Conservation (phyloP, 2,888 invertebrate species). For the Stramonita haemastoma region DNA sequence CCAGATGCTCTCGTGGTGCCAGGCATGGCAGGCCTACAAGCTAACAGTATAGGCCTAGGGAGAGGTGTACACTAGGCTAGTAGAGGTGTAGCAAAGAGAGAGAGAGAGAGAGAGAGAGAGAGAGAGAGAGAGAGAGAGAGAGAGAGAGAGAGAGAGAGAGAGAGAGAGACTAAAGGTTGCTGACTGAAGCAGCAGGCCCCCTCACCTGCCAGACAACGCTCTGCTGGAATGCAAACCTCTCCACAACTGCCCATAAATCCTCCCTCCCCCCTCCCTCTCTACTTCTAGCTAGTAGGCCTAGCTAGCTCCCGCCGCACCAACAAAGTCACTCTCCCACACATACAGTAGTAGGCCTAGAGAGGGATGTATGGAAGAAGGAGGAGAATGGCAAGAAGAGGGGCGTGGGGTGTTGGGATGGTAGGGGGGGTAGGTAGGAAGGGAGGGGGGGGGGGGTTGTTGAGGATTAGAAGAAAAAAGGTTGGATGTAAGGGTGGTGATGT, state of each 20-base stretch:
- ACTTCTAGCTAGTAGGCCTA: no score
- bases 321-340: constrained; percentile 13
- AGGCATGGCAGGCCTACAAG: no score
- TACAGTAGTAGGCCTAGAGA: neutral
- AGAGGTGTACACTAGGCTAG: neutral
- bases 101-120: neutral
- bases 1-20: no score
- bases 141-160: neutral
- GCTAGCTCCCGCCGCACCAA: no score
- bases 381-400: neutral
- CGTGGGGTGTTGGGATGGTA: neutral
- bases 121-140: neutral
- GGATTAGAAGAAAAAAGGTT: neutral
- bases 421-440: neutral
- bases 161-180: neutral
- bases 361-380: neutral
- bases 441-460: neutral
- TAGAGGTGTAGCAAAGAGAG: neutral
- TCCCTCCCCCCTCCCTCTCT: no score
- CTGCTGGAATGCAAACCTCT: constrained; percentile 36
- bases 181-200: constrained; percentile 26
- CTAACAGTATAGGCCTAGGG: neutral
- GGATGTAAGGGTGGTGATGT: neutral
- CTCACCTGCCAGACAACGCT: constrained; percentile 32
- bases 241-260: constrained; percentile 36